phyloP scores from a whole-genome alignment of 2,113 vertebrate genomes.

The Mirza zaza region DNA sequence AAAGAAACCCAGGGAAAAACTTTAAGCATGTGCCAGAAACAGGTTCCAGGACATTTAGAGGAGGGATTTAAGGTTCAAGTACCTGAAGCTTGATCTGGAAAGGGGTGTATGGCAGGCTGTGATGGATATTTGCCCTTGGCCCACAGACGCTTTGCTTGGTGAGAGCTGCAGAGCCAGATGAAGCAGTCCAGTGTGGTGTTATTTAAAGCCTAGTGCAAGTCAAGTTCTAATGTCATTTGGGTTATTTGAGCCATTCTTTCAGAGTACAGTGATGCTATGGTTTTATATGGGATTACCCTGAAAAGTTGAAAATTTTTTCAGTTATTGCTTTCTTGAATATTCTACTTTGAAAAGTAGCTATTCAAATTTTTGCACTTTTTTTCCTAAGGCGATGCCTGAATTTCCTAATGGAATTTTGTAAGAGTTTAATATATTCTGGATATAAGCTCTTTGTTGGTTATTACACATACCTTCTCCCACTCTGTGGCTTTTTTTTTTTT shows the following conservation, averaged over 20 bases:
- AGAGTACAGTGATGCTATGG: fast-evolving
- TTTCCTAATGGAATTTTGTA: neutral
- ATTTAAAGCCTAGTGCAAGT: fast-evolving
- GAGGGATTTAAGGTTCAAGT: too few species aligned
- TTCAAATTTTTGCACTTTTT: neutral
- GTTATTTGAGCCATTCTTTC: neutral
- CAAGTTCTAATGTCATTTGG: fast-evolving
- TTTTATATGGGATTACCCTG: neutral
- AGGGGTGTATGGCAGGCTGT: fast-evolving
- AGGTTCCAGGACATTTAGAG: neutral
- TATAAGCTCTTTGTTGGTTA: neutral
- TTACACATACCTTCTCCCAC: neutral
- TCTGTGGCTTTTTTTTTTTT: neutral
- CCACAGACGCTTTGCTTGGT: too few species aligned
- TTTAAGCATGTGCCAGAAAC: neutral
- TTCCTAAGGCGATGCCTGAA: neutral
- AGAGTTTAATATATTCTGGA: neutral
- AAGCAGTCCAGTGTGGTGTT: neutral
- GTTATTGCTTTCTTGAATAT: neutral
- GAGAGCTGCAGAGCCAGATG: fast-evolving
- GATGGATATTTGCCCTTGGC: fast-evolving
- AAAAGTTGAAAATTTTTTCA: neutral
- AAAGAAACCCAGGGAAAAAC: neutral
- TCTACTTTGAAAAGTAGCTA: neutral
- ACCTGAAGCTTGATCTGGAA: fast-evolving